Evolutionary conservation across 1,140 invertebrate species (phyloP).

Genomic region (Drosophila kikkawai): DNA sequence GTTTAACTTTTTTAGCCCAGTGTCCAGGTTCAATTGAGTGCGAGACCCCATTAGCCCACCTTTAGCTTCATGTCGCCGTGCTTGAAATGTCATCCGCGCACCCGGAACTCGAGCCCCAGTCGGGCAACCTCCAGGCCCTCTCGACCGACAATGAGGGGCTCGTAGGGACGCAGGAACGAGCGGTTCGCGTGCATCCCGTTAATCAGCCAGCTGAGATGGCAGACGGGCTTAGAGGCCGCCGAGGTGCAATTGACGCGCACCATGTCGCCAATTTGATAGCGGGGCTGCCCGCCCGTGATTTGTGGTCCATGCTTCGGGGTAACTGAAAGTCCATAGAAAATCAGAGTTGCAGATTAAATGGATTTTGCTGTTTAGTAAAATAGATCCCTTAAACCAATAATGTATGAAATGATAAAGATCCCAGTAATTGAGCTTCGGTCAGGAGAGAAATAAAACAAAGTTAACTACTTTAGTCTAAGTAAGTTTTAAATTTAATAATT

Average conservation of each 20-base stretch:
- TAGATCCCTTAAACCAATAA: neutral
- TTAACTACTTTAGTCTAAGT: neutral
- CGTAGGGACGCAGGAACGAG: constrained; percentile 78
- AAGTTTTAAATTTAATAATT: neutral
- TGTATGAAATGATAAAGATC: neutral
- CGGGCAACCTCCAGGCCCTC: constrained; percentile 89
- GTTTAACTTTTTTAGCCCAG: neutral
- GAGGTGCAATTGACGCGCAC: constrained; percentile 94
- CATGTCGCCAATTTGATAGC: constrained; percentile 93
- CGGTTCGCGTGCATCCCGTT: constrained; percentile 92
- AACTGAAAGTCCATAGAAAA: constrained; percentile 86
- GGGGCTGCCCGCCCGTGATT: constrained; percentile 91
- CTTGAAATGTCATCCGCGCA: constrained; percentile 91
- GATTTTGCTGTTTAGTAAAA: too few species aligned
- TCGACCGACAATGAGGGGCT: constrained; percentile 77
- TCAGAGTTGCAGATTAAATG: constrained; percentile 7
- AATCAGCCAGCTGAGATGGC: constrained; percentile 94
- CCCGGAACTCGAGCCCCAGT: constrained; percentile 91
- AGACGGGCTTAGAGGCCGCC: constrained; percentile 92
- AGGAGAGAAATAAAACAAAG: too few species aligned
- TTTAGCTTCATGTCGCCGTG: constrained; percentile 94
- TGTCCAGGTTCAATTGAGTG: neutral
- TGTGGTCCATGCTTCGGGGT: constrained; percentile 92
- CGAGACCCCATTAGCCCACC: constrained; percentile 77
- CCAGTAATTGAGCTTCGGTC: neutral